A percentile compares a stretch with the other conserved stretches of the same genome.
Evolutionary conservation across 2,797 vertebrate species (phyloP).

Genomic region (Chelmon rostratus): DNA sequence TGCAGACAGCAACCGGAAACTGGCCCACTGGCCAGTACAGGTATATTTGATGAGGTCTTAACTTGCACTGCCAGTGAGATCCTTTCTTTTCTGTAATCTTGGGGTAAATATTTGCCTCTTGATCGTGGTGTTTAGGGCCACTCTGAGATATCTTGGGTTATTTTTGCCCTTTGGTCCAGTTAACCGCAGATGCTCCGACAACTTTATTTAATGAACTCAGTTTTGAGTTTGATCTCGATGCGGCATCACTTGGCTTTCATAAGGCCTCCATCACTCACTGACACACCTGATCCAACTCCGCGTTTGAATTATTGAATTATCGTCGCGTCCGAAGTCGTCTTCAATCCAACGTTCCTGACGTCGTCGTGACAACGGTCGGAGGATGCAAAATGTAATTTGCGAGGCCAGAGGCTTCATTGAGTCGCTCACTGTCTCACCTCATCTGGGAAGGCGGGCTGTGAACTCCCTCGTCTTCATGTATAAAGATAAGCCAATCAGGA

Average conservation of each 20-base stretch:
- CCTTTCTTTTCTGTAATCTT: too few relatives aligned
- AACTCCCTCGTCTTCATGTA: neutral
- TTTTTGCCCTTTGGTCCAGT: too few relatives aligned
- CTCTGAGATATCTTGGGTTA: too few relatives aligned
- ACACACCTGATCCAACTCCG: neutral
- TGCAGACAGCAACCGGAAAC: neutral
- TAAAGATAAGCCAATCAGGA: neutral
- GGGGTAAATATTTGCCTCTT: too few relatives aligned
- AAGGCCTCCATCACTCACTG: too few relatives aligned
- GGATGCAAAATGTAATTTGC: neutral
- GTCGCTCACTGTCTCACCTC: neutral
- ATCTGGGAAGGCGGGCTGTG: neutral
- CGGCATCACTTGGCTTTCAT: too few relatives aligned
- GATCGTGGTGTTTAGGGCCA: too few relatives aligned
- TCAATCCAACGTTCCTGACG: neutral
- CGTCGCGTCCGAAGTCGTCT: too few relatives aligned
- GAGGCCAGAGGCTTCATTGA: neutral
- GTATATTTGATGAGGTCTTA: neutral
- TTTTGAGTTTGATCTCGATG: too few relatives aligned
- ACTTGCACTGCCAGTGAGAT: neutral
- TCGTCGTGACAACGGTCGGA: neutral
- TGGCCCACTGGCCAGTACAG: neutral
- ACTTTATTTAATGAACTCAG: too few relatives aligned
- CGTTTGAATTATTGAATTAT: too few relatives aligned
- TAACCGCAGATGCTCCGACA: too few relatives aligned